These are phyloP conservation scores for Macaca fascicularis DNA, from an alignment of 2,113 vertebrate species.

Conservation along the genomic window T2T-MFA8v1.1 NC_088387.1:88392001-88392500, in stretches of 20 bases:
- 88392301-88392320: neutral
- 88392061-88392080: constrained; percentile 46
- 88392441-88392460: neutral
- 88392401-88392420: neutral
- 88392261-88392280: constrained; percentile 48
- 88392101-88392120: constrained; percentile 43
- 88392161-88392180: constrained; percentile 58
- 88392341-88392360: neutral
- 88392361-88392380: neutral
- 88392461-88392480: neutral
- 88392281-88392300: neutral
- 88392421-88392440: neutral
- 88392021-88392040: constrained; percentile 39
- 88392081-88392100: constrained; percentile 40
- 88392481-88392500: neutral
- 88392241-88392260: constrained; percentile 55
- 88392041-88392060: constrained; percentile 33
- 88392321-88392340: constrained; percentile 41
- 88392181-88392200: constrained; percentile 57
- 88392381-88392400: neutral
- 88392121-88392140: neutral
- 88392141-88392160: constrained; percentile 44
- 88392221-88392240: constrained; percentile 64
- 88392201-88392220: neutral
- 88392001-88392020: neutral